Percentiles rank a stretch among this genome's conserved stretches.
These are phyloP conservation scores for Ennomos erosarius DNA, from an alignment of 2,888 invertebrate genomes.

Conservation along the genomic window DNA sequence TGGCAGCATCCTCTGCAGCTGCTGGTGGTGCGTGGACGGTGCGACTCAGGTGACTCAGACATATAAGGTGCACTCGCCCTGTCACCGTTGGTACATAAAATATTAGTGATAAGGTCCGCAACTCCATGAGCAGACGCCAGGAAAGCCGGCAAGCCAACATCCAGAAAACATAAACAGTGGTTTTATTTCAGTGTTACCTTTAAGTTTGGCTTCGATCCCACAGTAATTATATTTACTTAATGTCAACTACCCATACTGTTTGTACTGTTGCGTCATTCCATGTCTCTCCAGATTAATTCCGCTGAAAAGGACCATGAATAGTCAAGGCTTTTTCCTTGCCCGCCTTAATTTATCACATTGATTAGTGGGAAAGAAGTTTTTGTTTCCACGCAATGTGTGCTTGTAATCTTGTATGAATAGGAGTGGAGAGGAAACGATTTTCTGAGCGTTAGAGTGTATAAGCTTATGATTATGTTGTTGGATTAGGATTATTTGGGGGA, in stretches of 20 bases:
- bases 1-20: no score
- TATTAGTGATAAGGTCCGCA: no score
- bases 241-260: slow-evolving; percentile 14
- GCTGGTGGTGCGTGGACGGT: no score
- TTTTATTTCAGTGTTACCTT: no score
- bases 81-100: no score
- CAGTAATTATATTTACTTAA: no score
- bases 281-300: slow-evolving; percentile 39
- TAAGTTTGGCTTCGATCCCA: no score
- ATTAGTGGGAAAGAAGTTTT: slow-evolving; percentile 38
- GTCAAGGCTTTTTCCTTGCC: slow-evolving; percentile 35
- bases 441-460: neutral
- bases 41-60: no score
- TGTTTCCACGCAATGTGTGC: slow-evolving; percentile 35
- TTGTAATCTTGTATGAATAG: slow-evolving; percentile 38
- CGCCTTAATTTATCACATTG: slow-evolving; percentile 42
- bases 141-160: no score
- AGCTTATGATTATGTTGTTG: neutral
- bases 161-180: no score
- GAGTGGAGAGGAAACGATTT: slow-evolving; percentile 15
- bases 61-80: no score
- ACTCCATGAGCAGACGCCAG: no score
- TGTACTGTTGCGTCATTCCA: slow-evolving; percentile 1
- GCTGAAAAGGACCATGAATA: slow-evolving; percentile 38
- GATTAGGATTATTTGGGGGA: neutral